phyloP scores from a whole-genome alignment of 2,888 invertebrate species.

The Halocaridina rubra region DNA sequence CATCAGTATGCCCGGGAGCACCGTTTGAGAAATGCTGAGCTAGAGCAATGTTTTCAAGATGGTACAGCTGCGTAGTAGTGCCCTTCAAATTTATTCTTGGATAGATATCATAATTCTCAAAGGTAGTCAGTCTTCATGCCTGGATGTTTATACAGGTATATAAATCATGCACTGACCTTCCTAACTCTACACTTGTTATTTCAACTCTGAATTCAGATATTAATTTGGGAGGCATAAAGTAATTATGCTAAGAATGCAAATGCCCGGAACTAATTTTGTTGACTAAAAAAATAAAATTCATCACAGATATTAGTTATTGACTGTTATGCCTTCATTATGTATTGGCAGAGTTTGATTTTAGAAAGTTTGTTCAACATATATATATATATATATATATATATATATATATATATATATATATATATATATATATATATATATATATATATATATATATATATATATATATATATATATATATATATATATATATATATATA shows the following conservation, averaged over 20 bases:
- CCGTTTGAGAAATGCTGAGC: no score
- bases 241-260: not conserved
- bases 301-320: no score
- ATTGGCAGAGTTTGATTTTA: not conserved
- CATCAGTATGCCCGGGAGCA: no score
- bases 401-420: not conserved
- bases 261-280: not conserved
- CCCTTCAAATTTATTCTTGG: no score
- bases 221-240: not conserved
- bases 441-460: not conserved
- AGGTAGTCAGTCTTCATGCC: no score
- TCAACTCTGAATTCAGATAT: not conserved
- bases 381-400: not conserved
- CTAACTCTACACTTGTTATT: not conserved
- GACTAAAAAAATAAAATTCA: not conserved
- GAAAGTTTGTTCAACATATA: not conserved
- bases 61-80: no score
- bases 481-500: not conserved
- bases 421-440: not conserved
- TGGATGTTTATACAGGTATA: no score
- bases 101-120: no score
- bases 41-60: no score
- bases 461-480: not conserved
- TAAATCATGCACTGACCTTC: no score
- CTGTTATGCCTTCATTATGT: no score